phyloP scores from a whole-genome alignment of 2,797 vertebrate genomes.

The Cheirogaleus major region DNA sequence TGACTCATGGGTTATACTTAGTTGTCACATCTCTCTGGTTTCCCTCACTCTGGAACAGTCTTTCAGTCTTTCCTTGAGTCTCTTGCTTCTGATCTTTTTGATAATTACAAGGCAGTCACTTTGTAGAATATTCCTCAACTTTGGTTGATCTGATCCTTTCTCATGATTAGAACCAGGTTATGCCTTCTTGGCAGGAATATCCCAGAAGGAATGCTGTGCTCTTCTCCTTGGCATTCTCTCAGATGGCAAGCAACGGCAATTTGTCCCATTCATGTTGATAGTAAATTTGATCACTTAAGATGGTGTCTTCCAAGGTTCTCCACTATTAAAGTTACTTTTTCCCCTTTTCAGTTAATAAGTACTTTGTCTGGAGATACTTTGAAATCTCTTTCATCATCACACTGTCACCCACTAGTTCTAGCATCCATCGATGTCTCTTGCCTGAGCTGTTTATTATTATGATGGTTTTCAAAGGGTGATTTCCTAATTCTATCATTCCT shows the following conservation, averaged over 20 bases:
- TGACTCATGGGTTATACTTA: not conserved
- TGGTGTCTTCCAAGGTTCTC: not conserved
- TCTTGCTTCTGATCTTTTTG: not conserved
- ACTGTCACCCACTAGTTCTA: not conserved
- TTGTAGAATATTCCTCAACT: not conserved
- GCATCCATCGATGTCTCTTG: not conserved
- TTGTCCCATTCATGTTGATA: not conserved
- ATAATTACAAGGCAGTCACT: not conserved
- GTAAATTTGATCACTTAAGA: not conserved
- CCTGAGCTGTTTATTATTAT: not conserved
- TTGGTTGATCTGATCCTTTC: not conserved
- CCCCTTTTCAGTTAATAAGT: not conserved
- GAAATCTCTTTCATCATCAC: not conserved
- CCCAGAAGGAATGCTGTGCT: not conserved
- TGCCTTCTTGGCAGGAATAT: not conserved
- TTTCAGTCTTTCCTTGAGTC: not conserved
- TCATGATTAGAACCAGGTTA: not conserved
- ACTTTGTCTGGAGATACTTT: not conserved
- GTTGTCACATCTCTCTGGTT: not conserved
- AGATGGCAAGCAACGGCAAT: not conserved
- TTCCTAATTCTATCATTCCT: not conserved
- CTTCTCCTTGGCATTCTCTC: not conserved
- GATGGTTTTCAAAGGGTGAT: not conserved
- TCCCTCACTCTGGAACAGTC: not conserved
- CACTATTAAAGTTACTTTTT: not conserved